These are phyloP conservation scores for Cyclargus thomasi DNA, from an alignment of 1,140 invertebrate species.

Conservation along the genomic window DNA sequence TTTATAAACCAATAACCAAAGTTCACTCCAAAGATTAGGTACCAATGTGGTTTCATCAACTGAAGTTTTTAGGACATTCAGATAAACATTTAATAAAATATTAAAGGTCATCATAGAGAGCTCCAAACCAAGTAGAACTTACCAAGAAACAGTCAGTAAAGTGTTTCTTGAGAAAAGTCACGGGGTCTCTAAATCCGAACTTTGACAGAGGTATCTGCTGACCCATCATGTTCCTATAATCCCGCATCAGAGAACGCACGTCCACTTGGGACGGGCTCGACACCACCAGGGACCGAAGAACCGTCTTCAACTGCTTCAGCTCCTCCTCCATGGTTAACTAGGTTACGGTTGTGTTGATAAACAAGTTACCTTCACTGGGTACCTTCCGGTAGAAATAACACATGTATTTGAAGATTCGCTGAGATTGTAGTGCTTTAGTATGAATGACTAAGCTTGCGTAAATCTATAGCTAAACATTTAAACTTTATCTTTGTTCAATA, in stretches of 20 bases:
- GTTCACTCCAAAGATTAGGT: too few species aligned
- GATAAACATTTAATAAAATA: not conserved
- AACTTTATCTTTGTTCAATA: too few species aligned
- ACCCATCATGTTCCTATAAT: conserved; percentile 56
- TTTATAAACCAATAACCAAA: too few species aligned
- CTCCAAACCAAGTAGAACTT: conserved; percentile 22
- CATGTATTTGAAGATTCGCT: not conserved
- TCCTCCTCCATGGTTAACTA: conserved; percentile 42
- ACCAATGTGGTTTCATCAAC: too few species aligned
- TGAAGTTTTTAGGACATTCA: too few species aligned
- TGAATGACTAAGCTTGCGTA: too few species aligned
- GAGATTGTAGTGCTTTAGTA: too few species aligned
- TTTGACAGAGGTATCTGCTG: conserved; percentile 40
- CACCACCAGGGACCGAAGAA: conserved; percentile 56
- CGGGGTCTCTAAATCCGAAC: conserved; percentile 49
- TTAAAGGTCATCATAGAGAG: not conserved
- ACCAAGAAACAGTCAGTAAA: conserved; percentile 64
- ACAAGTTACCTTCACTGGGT: not conserved
- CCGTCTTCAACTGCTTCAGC: conserved; percentile 46
- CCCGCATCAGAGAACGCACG: conserved; percentile 44
- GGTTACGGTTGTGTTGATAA: not conserved
- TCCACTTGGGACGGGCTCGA: conserved; percentile 55
- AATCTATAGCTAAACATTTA: too few species aligned
- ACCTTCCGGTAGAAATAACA: not conserved
- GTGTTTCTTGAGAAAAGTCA: conserved; percentile 50